phyloP scores from a whole-genome alignment of 2,797 vertebrate genomes.

The Champsocephalus esox region DNA sequence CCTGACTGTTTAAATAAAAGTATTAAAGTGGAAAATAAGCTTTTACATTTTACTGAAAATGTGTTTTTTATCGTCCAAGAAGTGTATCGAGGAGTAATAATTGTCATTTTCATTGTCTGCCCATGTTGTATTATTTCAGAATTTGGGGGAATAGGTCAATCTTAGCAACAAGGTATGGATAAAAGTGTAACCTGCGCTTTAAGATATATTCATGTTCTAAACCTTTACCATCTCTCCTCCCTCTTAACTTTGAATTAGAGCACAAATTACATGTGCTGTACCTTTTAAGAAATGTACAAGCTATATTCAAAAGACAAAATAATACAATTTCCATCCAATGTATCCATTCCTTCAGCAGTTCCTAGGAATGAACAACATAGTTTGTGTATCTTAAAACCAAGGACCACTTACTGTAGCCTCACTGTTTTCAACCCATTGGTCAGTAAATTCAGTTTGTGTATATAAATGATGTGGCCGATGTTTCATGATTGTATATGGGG shows the following conservation, averaged over 20 bases:
- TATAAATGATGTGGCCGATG: neutral
- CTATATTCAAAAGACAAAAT: neutral
- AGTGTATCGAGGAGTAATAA: neutral
- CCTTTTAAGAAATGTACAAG: neutral
- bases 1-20: neutral
- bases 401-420: neutral
- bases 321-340: neutral
- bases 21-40: constrained; percentile 4
- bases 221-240: neutral
- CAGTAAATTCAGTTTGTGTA: neutral
- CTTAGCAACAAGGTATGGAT: neutral
- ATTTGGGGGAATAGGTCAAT: neutral
- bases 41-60: neutral
- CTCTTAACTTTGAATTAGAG: neutral
- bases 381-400: neutral
- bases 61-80: neutral
- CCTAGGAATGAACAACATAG: neutral
- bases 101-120: neutral
- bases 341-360: neutral
- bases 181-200: neutral
- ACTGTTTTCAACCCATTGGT: neutral
- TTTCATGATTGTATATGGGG: neutral
- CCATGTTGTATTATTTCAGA: neutral
- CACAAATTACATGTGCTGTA: neutral
- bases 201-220: neutral